Conservation (phyloP, 2,888 invertebrate species). For the Acronicta psi region DNA sequence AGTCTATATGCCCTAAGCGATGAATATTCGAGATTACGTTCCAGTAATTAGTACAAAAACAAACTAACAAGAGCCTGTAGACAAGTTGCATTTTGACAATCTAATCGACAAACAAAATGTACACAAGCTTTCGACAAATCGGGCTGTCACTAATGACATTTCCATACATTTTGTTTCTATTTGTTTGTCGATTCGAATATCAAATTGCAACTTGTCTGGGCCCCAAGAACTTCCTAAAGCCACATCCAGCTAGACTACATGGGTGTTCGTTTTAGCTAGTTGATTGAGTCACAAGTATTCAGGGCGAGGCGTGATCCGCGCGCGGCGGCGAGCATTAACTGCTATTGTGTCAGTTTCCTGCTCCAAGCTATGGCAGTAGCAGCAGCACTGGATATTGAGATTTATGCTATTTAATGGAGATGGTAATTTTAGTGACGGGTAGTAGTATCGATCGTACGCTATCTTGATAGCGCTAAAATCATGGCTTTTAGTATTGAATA, state of each 20-base stretch:
- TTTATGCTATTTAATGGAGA: slow-evolving; percentile 15
- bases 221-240: background rate
- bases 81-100: too few species aligned
- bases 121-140: too few species aligned
- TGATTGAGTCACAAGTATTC: slow-evolving; percentile 50
- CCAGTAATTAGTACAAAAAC: background rate
- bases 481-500: too few species aligned
- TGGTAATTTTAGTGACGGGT: slow-evolving; percentile 5
- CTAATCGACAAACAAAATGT: too few species aligned
- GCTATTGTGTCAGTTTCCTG: slow-evolving; percentile 44
- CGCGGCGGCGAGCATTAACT: slow-evolving; percentile 26
- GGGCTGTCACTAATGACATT: too few species aligned
- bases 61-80: background rate
- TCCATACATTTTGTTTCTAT: too few species aligned
- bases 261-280: slow-evolving; percentile 24
- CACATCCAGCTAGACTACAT: slow-evolving; percentile 18
- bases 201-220: too few species aligned
- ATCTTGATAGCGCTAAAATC: too few species aligned
- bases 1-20: too few species aligned
- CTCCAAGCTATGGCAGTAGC: slow-evolving; percentile 21
- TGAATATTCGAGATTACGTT: background rate
- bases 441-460: background rate
- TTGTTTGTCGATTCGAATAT: too few species aligned
- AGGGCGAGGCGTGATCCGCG: slow-evolving; percentile 44
- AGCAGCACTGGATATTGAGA: slow-evolving; percentile 2